phyloP scores from a whole-genome alignment of 2,113 vertebrate species.

The Elanoides forficatus region DNA sequence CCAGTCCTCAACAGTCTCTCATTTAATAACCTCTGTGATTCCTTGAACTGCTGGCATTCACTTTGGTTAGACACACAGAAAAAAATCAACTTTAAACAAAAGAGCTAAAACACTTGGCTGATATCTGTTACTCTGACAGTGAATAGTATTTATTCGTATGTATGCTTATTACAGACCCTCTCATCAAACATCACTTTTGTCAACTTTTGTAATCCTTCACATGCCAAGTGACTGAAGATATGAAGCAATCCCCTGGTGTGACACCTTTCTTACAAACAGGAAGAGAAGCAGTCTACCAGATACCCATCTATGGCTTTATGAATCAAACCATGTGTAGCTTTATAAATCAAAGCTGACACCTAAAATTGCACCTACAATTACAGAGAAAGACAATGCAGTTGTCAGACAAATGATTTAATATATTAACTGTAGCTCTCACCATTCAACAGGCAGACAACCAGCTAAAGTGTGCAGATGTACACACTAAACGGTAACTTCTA shows the following conservation, averaged over 20 bases:
- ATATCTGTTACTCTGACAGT: background rate
- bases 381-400: background rate
- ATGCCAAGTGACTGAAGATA: background rate
- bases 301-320: background rate
- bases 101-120: background rate
- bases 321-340: background rate
- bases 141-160: background rate
- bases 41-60: background rate
- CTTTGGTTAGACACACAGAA: background rate
- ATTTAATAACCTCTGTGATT: background rate
- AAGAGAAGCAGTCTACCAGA: background rate
- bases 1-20: background rate
- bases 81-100: background rate
- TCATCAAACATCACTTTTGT: background rate
- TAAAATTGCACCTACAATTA: background rate
- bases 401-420: background rate
- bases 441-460: background rate
- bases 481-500: background rate
- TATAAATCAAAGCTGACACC: conserved; percentile 8
- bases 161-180: background rate
- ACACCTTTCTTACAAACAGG: background rate
- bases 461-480: background rate
- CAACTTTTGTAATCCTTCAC: background rate
- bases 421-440: background rate
- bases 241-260: background rate